Evolutionary conservation across 2,888 invertebrate species (phyloP), one percentile per base, ranked within the genome.

Genomic region (Philhelius pedissequus): DNA sequence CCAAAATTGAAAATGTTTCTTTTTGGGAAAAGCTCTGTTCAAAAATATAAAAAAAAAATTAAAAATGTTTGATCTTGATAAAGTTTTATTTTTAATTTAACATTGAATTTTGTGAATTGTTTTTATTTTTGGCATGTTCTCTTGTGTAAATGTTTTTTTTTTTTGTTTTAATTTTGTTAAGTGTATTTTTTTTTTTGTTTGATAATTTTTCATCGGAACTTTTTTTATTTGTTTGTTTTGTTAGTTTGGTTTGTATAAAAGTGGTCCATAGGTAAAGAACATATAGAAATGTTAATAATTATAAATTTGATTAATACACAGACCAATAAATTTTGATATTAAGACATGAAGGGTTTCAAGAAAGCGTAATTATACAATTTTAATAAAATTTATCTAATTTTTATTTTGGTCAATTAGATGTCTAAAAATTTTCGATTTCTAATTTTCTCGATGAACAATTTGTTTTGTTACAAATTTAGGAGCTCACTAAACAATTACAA

Each of bases 1-100:
- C 83, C 83, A 83, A 74, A 69, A 78, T 62, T 78, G 83, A 64
- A 83, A 83, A 56, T 83, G 83, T 83, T 83, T 83, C 83, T 74
- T 78, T 78, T 83, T 83, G 38, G 74, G 78, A 68, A 78, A 83
- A 64, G 69, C 78, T 64, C 83, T 83, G 79, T 79, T 74, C 13
- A 52, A 22, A 74, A 83, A 83, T 54, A 70, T 27, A 64, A 64
- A 22, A 32, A 75, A 58, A 66, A 56, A n/a, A n/a, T n/a, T 40
- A 15, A 60, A 62, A 62, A 20, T 0, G 6, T 62, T 27, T 43
- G 18, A 11, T 60, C 40, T 60, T 60, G 25, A 40, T 40, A 27
- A 9, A 5, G 6, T 62, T 58, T 58, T 30, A 11, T 40, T n/a
- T 6, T 58, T 22, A 22, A 20, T 20, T 48, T 48, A 32, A 30